Evolutionary conservation across 2,888 invertebrate genomes (phyloP).

Genomic region (Drosophila falleni): DNA sequence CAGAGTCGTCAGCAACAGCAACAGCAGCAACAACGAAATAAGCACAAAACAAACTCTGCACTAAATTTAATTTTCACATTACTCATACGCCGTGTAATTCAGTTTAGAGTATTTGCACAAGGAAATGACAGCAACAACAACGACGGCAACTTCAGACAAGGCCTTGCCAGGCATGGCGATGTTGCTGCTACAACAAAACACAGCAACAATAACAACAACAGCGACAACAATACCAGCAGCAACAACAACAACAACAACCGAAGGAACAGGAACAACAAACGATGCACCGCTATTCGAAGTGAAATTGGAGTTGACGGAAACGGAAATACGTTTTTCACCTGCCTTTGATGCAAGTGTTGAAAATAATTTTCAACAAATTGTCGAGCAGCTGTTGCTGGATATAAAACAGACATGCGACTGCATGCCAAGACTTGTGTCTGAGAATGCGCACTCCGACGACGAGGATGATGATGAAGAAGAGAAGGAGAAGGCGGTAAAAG

Average conservation of each 20-base stretch:
- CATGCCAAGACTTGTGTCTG: constrained; percentile 89
- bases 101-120: constrained; percentile 83
- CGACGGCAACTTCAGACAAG: constrained; percentile 34
- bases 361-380: constrained; percentile 89
- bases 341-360: constrained; percentile 89
- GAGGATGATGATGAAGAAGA: constrained; percentile 24
- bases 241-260: constrained; percentile 31
- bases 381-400: constrained; percentile 91
- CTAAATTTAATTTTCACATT: constrained; percentile 82
- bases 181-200: constrained; percentile 73
- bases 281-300: constrained; percentile 91
- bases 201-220: constrained; percentile 28
- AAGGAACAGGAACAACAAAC: constrained; percentile 41
- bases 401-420: constrained; percentile 91
- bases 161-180: constrained; percentile 57
- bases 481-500: neutral
- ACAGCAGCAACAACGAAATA: constrained; percentile 70
- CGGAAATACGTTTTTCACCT: constrained; percentile 90
- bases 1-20: constrained; percentile 44
- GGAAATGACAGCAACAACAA: constrained; percentile 79
- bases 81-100: constrained; percentile 82
- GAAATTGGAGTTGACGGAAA: constrained; percentile 90
- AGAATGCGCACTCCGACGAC: constrained; percentile 84
- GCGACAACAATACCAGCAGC: constrained; percentile 32
- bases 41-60: constrained; percentile 76